Percentiles rank a stretch among this genome's conserved stretches.
phyloP scores from a whole-genome alignment of 2,113 vertebrate species.

The Maccullochella peelii region DNA sequence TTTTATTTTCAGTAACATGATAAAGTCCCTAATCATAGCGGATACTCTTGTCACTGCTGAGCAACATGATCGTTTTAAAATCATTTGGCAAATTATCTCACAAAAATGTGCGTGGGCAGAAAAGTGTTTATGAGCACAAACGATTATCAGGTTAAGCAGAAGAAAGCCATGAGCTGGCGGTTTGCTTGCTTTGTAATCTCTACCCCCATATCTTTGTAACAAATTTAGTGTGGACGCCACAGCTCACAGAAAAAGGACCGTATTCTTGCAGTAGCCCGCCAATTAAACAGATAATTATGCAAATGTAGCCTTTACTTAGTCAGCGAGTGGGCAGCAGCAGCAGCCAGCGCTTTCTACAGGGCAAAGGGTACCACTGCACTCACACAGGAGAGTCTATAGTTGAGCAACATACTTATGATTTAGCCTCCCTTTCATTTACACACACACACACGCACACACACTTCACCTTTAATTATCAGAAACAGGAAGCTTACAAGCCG shows the following conservation, averaged over 20 bases:
- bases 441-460: conserved; percentile 42
- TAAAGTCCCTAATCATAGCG: conserved; percentile 35
- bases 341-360: conserved; percentile 65
- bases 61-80: conserved; percentile 68
- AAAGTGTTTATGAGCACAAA: conserved; percentile 77
- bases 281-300: conserved; percentile 88
- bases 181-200: conserved; percentile 82
- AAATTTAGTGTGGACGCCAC: conserved; percentile 77
- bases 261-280: conserved; percentile 74
- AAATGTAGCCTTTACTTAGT: conserved; percentile 89
- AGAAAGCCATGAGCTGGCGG: conserved; percentile 81
- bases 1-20: conserved; percentile 41
- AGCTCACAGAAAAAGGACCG: conserved; percentile 66
- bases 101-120: conserved; percentile 70
- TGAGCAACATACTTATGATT: conserved; percentile 45
- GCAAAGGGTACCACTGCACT: conserved; percentile 61
- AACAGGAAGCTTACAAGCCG: conserved; percentile 57
- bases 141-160: conserved; percentile 82
- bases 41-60: conserved; percentile 39
- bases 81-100: conserved; percentile 71
- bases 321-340: conserved; percentile 82
- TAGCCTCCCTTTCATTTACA: conserved; percentile 44
- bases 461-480: conserved; percentile 75
- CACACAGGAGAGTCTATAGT: conserved; percentile 56
- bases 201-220: conserved; percentile 77